Conservation (phyloP, 64 coral and sea anemone species). For the Montipora sp. region DNA sequence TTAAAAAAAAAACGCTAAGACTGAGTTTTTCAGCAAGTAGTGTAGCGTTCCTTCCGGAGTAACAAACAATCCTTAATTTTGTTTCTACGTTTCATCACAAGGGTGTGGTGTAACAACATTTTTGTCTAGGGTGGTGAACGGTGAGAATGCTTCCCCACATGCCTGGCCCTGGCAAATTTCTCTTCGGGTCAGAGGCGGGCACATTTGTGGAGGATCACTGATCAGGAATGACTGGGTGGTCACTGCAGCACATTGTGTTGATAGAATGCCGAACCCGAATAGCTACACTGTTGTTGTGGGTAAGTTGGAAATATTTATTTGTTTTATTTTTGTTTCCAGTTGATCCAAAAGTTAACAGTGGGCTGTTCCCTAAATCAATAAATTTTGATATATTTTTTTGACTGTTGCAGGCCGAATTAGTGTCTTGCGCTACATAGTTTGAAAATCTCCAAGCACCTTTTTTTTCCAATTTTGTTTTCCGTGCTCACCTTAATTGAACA, state of each 20-base stretch:
- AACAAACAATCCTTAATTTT: no score
- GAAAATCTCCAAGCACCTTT: no score
- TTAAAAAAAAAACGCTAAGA: no score
- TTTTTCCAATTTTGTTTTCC: no score
- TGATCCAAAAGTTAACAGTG: no score
- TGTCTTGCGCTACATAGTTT: no score
- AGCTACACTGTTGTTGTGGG: constrained; percentile 32
- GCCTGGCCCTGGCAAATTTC: constrained; percentile 91
- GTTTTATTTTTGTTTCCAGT: neutral
- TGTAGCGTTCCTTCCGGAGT: no score
- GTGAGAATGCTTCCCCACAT: constrained; percentile 59
- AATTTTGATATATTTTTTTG: no score
- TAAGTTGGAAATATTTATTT: neutral
- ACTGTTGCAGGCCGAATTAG: no score
- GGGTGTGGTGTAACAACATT: neutral
- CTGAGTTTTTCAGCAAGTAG: no score
- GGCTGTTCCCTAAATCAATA: no score
- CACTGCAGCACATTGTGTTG: constrained; percentile 69
- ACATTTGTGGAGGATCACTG: constrained; percentile 65
- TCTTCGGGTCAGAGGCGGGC: neutral
- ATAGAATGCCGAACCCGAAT: neutral
- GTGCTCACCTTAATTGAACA: no score
- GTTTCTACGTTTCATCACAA: neutral
- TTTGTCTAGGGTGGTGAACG: constrained; percentile 65
- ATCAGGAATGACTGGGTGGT: constrained; percentile 4